Evolutionary conservation across 2,888 invertebrate species (phyloP).

Genomic region (Parnassius glacialis): DNA sequence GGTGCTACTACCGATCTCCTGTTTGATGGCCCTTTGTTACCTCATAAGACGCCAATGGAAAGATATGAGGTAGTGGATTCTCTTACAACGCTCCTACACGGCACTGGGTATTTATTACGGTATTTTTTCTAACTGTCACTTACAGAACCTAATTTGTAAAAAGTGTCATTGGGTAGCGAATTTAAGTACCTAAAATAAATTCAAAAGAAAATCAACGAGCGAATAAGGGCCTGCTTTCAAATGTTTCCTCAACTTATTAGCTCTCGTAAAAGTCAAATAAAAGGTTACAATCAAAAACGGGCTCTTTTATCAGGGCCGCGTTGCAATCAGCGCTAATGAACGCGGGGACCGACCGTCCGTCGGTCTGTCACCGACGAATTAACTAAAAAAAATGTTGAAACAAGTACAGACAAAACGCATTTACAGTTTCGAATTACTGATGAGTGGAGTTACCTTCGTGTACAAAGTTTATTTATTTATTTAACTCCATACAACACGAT

Average conservation of each 20-base stretch:
- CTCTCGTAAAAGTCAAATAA: slow-evolving; percentile 26
- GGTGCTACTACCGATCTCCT: too few species aligned
- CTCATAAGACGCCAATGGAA: too few species aligned
- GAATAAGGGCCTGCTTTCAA: slow-evolving; percentile 4
- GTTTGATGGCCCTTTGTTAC: too few species aligned
- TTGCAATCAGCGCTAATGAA: slow-evolving; percentile 64
- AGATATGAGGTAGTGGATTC: too few species aligned
- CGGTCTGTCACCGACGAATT: slow-evolving; percentile 49
- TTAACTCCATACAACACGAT: too few species aligned
- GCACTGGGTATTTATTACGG: too few species aligned
- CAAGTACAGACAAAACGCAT: slow-evolving; percentile 35
- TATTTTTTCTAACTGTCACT: not conserved
- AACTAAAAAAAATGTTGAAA: slow-evolving; percentile 38
- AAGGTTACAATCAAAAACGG: slow-evolving; percentile 29
- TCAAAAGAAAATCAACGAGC: slow-evolving; percentile 14
- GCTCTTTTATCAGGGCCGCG: slow-evolving; percentile 35
- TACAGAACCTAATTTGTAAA: not conserved
- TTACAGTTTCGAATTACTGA: slow-evolving; percentile 36
- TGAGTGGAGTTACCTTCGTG: slow-evolving; percentile 16
- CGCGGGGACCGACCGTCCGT: slow-evolving; percentile 39
- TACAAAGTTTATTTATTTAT: too few species aligned
- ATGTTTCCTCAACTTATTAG: slow-evolving; percentile 25
- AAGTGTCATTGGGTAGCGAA: not conserved
- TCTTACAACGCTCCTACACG: too few species aligned
- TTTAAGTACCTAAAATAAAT: slow-evolving; percentile 1